These are phyloP conservation scores for Hirtodrosophila alboralis DNA, from an alignment of 2,888 invertebrate species.

Conservation along the genomic window DNA sequence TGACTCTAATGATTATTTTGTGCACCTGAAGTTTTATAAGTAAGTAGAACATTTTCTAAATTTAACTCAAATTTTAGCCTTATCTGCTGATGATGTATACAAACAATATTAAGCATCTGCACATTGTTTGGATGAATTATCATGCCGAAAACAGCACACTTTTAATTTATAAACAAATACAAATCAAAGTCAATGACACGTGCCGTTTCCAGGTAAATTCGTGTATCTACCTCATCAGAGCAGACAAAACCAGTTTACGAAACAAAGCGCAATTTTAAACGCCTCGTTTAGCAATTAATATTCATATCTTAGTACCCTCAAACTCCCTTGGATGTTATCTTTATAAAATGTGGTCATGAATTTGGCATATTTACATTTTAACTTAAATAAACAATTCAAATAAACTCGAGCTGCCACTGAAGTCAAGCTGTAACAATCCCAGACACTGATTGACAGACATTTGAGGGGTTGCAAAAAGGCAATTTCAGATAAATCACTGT, in stretches of 20 bases:
- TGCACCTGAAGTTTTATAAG: background rate
- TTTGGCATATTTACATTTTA: slow-evolving; percentile 71
- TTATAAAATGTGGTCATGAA: slow-evolving; percentile 32
- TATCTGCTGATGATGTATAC: slow-evolving; percentile 21
- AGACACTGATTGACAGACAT: slow-evolving; percentile 40
- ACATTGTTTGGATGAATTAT: slow-evolving; percentile 38
- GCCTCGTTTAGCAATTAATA: slow-evolving; percentile 69
- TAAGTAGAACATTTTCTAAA: background rate
- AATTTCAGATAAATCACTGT: background rate
- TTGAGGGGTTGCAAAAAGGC: slow-evolving; percentile 3
- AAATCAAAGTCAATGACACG: slow-evolving; percentile 58
- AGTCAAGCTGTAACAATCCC: slow-evolving; percentile 34
- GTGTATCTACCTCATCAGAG: slow-evolving; percentile 16
- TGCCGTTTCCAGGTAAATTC: slow-evolving; percentile 51
- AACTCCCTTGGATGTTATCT: slow-evolving; percentile 6
- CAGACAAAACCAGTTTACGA: slow-evolving; percentile 43
- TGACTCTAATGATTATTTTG: no score
- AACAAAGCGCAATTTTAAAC: slow-evolving; percentile 53
- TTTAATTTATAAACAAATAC: slow-evolving; percentile 30
- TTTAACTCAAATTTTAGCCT: no score
- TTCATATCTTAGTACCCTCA: slow-evolving; percentile 20
- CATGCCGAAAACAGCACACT: slow-evolving; percentile 13
- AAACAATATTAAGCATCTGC: slow-evolving; percentile 9
- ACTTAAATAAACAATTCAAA: slow-evolving; percentile 32
- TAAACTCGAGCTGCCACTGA: slow-evolving; percentile 35